These are phyloP conservation scores for Prunella strophiata DNA, from an alignment of 2,797 vertebrate species.

Conservation along the genomic window DNA sequence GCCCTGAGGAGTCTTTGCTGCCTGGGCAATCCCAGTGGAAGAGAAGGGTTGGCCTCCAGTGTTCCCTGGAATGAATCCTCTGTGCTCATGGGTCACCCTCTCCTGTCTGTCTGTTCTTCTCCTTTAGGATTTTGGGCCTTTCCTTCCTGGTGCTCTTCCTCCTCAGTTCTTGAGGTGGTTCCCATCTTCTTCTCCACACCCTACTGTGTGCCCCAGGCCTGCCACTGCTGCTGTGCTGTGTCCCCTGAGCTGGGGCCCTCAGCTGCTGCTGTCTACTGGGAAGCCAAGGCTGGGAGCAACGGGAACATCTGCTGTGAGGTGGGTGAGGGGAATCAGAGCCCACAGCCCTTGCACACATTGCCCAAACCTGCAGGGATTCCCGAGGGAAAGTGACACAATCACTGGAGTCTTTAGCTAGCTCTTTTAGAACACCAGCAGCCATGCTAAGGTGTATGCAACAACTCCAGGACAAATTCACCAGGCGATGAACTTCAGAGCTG, in stretches of 20 bases:
- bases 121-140: not conserved
- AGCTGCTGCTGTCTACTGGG: not conserved
- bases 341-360: not conserved
- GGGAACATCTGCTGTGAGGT: not conserved
- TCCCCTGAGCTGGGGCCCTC: not conserved
- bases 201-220: not conserved
- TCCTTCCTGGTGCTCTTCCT: not conserved
- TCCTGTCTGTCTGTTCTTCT: not conserved
- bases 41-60: not conserved
- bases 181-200: not conserved
- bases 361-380: not conserved
- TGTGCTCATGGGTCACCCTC: not conserved
- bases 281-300: not conserved
- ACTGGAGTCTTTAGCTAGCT: no score
- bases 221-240: no score
- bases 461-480: no score
- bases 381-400: not conserved
- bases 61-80: not conserved
- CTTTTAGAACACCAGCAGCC: no score
- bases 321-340: not conserved
- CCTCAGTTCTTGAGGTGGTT: not conserved
- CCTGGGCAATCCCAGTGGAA: no score
- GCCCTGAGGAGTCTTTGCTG: no score
- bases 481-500: no score
- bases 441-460: no score